phyloP scores from a whole-genome alignment of 2,888 invertebrate genomes.

The Sarcophaga caerulescens region DNA sequence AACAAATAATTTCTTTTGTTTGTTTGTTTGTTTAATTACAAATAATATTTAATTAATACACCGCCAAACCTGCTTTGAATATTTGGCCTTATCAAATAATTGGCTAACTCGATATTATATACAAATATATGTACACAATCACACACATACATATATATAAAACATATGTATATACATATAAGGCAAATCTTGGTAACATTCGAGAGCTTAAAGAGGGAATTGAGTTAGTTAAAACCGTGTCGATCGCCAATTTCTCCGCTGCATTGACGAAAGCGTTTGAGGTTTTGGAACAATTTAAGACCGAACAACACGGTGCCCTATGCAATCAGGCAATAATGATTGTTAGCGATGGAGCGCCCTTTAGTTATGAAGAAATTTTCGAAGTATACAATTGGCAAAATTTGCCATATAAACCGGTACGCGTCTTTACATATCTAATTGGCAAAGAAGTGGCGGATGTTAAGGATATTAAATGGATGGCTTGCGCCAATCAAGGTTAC shows the following conservation, averaged over 20 bases:
- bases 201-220: conserved; percentile 91
- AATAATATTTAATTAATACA: conserved; percentile 22
- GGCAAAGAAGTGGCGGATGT: conserved; percentile 96
- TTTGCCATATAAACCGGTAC: conserved; percentile 89
- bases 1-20: conserved; percentile 36
- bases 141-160: conserved; percentile 22
- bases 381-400: conserved; percentile 92
- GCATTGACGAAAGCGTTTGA: conserved; percentile 95
- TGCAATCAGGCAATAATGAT: conserved; percentile 99
- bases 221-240: conserved; percentile 89
- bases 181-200: conserved; percentile 93
- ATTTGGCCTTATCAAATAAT: conserved; percentile 60
- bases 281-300: conserved; percentile 87
- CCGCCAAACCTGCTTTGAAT: conserved; percentile 55
- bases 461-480: conserved; percentile 98
- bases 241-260: conserved; percentile 96
- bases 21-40: conserved; percentile 22
- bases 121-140: conserved; percentile 39
- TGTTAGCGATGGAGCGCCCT: conserved; percentile 98
- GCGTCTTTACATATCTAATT: conserved; percentile 99
- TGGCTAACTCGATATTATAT: conserved; percentile 47
- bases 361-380: conserved; percentile 96
- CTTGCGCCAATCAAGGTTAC: conserved; percentile 97
- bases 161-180: conserved; percentile 65
- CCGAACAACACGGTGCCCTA: conserved; percentile 85